These are phyloP conservation scores for Xenotilapia caudafasciata DNA, from an alignment of 2,113 vertebrate species.

Conservation along the genomic window DNA sequence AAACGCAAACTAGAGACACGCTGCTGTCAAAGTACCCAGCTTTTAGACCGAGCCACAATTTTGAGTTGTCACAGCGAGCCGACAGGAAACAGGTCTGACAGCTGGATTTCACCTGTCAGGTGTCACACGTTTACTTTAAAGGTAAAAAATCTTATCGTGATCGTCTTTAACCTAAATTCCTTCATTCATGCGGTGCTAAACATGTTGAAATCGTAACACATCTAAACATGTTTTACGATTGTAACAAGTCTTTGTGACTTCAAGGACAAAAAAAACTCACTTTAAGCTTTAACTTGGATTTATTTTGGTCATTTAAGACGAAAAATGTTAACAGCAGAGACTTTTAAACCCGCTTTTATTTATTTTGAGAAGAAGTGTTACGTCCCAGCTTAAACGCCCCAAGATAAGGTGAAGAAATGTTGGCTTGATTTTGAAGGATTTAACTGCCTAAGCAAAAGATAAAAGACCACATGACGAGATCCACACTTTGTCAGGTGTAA, in stretches of 20 bases:
- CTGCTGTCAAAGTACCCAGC: neutral
- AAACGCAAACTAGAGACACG: neutral
- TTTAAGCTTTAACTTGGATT: neutral
- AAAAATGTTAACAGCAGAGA: neutral
- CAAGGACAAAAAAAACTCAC: rapidly evolving
- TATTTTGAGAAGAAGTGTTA: neutral
- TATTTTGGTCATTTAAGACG: neutral
- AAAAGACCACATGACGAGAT: neutral
- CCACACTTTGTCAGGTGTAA: neutral
- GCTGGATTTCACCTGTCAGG: neutral
- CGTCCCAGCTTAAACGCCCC: neutral
- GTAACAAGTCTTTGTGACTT: neutral
- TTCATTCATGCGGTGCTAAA: neutral
- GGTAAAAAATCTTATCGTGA: neutral
- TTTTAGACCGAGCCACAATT: neutral
- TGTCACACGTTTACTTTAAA: neutral
- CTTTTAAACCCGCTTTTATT: neutral
- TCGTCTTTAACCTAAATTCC: neutral
- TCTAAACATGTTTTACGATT: neutral
- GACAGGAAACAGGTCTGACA: neutral
- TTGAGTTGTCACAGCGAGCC: neutral
- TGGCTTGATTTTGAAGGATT: neutral
- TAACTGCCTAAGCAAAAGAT: neutral
- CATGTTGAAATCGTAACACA: neutral
- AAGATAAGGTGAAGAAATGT: neutral